A percentile compares a stretch with the other conserved stretches of the same genome.
These are phyloP conservation scores for Hanleya hanleyi DNA, from an alignment of 2,888 invertebrate species.

Conservation along the genomic window DNA sequence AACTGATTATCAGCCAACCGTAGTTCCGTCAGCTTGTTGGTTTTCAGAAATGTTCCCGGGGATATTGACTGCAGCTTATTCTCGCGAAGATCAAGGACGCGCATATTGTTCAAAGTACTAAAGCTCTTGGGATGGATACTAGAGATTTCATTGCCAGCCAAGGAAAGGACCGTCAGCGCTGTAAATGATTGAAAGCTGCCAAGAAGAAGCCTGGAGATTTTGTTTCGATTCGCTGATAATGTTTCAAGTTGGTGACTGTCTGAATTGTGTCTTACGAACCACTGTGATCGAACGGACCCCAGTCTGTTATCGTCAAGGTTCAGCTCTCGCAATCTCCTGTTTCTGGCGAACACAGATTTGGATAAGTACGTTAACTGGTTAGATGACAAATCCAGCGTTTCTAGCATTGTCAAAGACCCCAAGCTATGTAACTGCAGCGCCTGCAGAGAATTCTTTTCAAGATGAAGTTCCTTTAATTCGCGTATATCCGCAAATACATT, in stretches of 20 bases:
- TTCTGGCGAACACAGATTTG: neutral
- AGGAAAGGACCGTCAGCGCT: neutral
- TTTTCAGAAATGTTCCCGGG: neutral
- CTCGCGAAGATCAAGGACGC: neutral
- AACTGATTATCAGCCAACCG: neutral
- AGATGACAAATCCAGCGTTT: neutral
- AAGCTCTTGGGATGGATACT: neutral
- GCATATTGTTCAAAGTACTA: neutral
- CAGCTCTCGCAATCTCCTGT: neutral
- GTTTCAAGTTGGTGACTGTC: neutral
- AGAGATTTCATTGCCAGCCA: neutral
- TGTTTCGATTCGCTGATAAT: neutral
- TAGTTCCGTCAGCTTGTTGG: neutral
- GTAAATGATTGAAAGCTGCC: neutral
- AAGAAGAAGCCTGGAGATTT: neutral
- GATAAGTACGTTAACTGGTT: neutral
- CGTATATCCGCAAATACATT: neutral
- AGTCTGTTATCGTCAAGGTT: neutral
- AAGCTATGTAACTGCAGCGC: neutral
- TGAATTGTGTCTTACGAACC: neutral
- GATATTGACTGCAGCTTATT: neutral
- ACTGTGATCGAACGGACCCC: neutral
- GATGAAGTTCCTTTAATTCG: neutral
- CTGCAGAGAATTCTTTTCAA: neutral
- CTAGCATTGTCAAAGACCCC: neutral